Evolutionary conservation across 2,888 invertebrate genomes (phyloP).

Genomic region (Trissolcus japonicus): DNA sequence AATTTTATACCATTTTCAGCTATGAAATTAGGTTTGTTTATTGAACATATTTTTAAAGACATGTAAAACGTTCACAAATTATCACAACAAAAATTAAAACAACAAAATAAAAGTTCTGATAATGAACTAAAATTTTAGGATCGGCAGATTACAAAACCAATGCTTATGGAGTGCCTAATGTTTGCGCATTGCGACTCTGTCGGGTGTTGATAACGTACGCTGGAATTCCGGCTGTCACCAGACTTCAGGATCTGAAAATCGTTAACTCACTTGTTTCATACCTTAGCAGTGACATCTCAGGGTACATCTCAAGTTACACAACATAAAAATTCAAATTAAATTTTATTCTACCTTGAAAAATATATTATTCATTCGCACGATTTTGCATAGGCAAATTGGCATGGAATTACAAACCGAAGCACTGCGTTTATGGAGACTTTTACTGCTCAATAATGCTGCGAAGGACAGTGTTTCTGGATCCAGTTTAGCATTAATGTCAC

Average conservation of each 20-base stretch:
- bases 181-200: constrained; percentile 84
- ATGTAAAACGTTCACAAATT: neutral
- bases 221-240: constrained; percentile 66
- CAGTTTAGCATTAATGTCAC: constrained; percentile 64
- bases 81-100: neutral
- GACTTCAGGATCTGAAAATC: constrained; percentile 74
- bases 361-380: neutral
- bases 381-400: constrained; percentile 39
- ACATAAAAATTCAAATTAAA: neutral
- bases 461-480: constrained; percentile 67
- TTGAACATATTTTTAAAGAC: neutral
- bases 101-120: neutral
- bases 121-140: constrained; percentile 6
- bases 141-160: constrained; percentile 62
- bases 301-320: constrained; percentile 60
- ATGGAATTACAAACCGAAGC: constrained; percentile 69
- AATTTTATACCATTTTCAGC: constrained; percentile 79
- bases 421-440: constrained; percentile 69
- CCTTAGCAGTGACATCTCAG: constrained; percentile 75
- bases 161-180: constrained; percentile 83
- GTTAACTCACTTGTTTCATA: constrained; percentile 79
- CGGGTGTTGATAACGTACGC: constrained; percentile 80
- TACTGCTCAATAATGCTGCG: constrained; percentile 64
- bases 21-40: constrained; percentile 60
- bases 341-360: neutral